Percentiles rank a stretch among this genome's conserved stretches.
Conservation (phyloP, 2,797 vertebrate species). For the Thripadectes ignobilis region DNA sequence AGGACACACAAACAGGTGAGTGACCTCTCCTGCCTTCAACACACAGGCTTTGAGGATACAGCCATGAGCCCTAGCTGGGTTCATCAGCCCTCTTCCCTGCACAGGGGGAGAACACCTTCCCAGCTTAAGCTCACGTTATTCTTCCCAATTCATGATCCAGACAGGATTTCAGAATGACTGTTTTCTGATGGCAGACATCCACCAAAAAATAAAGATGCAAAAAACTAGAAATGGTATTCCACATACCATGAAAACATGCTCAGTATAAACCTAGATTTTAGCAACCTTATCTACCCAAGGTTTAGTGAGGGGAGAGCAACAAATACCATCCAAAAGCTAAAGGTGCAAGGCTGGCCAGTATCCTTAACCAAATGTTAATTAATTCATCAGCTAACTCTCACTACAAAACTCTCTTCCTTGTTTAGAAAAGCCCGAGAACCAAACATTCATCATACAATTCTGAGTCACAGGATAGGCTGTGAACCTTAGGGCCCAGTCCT, state of each 20-base stretch:
- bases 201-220: neutral
- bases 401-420: neutral
- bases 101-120: neutral
- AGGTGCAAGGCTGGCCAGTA: neutral
- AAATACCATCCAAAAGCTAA: neutral
- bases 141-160: neutral
- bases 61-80: neutral
- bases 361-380: neutral
- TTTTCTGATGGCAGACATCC: neutral
- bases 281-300: neutral
- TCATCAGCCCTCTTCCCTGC: neutral
- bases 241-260: neutral
- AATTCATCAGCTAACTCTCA: neutral
- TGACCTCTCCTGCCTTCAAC: neutral
- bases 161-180: neutral
- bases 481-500: neutral
- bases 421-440: neutral
- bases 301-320: neutral
- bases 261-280: neutral
- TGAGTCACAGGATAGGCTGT: neutral
- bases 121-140: too few species aligned
- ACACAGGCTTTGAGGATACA: neutral
- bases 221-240: neutral
- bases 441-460: neutral
- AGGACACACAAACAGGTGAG: constrained; percentile 4